phyloP scores from a whole-genome alignment of 2,888 invertebrate species.

The Uropetala carovei region DNA sequence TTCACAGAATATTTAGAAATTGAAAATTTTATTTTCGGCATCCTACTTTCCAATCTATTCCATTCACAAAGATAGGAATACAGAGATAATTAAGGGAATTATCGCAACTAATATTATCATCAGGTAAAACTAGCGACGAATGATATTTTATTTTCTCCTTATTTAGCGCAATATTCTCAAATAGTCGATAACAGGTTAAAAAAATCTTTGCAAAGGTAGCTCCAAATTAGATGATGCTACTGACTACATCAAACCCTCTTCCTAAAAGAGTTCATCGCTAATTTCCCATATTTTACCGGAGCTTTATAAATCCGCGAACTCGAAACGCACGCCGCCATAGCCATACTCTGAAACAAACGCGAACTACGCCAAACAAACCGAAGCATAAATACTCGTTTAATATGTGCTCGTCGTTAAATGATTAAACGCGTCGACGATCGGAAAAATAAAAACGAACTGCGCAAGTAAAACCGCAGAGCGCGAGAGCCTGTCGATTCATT shows the following conservation, averaged over 20 bases:
- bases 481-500: slow-evolving; percentile 8
- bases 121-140: too few species aligned
- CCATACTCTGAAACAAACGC: neutral
- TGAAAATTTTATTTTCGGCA: too few species aligned
- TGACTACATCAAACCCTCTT: neutral
- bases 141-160: too few species aligned
- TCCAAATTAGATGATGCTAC: neutral
- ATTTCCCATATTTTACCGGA: neutral
- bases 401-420: neutral
- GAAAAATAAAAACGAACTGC: neutral
- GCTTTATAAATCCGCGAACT: neutral
- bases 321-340: neutral
- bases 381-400: slow-evolving; percentile 25
- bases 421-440: slow-evolving; percentile 20
- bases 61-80: too few species aligned
- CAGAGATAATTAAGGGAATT: too few species aligned
- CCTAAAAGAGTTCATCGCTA: neutral
- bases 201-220: too few species aligned
- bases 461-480: neutral
- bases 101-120: too few species aligned
- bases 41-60: too few species aligned
- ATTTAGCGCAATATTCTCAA: too few species aligned
- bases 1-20: too few species aligned
- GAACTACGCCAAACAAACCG: slow-evolving; percentile 1
- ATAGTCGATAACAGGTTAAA: too few species aligned